Percentiles rank a stretch among this genome's conserved stretches.
These are phyloP conservation scores for Pithys albifrons DNA, from an alignment of 2,113 vertebrate genomes.

Conservation along the genomic window DNA sequence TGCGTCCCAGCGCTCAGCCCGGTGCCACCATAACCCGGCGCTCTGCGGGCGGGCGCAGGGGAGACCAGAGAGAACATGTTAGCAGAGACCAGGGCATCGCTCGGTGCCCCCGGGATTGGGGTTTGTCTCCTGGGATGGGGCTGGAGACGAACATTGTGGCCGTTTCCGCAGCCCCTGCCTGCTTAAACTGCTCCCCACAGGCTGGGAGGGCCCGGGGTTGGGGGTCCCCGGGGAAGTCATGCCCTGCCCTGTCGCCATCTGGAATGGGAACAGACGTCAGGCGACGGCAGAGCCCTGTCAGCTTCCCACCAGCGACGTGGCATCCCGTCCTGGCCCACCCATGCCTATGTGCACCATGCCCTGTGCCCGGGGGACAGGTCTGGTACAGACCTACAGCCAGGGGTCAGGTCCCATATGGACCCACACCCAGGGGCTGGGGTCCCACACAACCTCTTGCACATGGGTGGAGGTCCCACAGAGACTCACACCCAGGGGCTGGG, in stretches of 20 bases:
- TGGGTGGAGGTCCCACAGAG: neutral
- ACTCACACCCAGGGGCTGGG: neutral
- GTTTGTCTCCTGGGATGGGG: neutral
- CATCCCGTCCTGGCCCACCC: neutral
- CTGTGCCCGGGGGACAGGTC: neutral
- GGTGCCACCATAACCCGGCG: constrained; percentile 35
- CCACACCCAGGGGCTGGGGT: neutral
- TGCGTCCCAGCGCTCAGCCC: constrained; percentile 40
- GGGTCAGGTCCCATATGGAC: accelerated
- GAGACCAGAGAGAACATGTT: neutral
- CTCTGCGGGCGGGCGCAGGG: neutral
- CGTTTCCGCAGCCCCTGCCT: neutral
- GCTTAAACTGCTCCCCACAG: neutral
- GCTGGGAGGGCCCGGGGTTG: neutral
- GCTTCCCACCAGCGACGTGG: neutral
- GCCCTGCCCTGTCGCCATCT: neutral
- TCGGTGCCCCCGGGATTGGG: neutral
- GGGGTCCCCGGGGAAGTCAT: neutral
- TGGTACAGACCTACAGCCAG: accelerated
- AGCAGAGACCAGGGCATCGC: neutral
- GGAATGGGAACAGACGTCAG: constrained; percentile 20
- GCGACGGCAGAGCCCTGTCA: neutral
- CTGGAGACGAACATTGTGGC: neutral
- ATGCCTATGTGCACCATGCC: neutral
- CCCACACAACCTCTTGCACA: neutral